phyloP scores from a whole-genome alignment of 92 coral and sea anemone species.

The Palythoa caribaeorum region DNA sequence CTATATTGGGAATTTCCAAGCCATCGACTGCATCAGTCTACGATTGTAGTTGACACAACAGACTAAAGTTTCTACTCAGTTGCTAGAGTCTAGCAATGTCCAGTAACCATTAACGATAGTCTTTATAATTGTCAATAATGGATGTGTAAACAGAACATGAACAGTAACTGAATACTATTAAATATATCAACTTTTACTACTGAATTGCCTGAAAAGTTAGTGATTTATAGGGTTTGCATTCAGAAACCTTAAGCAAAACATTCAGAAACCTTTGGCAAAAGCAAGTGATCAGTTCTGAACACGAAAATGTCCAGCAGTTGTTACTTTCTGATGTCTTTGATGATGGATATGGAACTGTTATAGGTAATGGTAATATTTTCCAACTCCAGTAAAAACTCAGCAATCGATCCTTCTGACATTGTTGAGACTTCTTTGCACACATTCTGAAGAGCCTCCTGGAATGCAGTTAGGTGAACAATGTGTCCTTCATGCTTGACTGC shows the following conservation, averaged over 20 bases:
- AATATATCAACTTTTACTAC: neutral
- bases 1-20: constrained; percentile 2
- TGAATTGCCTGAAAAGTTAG: constrained; percentile 4
- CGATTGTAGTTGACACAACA: neutral
- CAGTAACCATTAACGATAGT: constrained; percentile 4
- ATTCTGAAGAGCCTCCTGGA: neutral
- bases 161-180: neutral
- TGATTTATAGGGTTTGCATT: neutral
- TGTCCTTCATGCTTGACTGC: too few species aligned
- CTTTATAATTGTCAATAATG: neutral
- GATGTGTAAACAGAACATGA: neutral
- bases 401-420: neutral
- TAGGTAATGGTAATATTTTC: constrained; percentile 2
- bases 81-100: neutral
- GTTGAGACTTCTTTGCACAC: neutral
- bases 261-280: neutral
- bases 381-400: neutral
- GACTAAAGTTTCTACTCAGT: neutral
- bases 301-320: neutral
- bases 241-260: constrained; percentile 4
- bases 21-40: neutral
- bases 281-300: neutral
- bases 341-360: neutral
- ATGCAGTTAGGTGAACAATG: too few species aligned
- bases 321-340: neutral